Base-by-base conservation (phyloP, 2,888 invertebrate genomes). In the Drosophila ezoana region DNA sequence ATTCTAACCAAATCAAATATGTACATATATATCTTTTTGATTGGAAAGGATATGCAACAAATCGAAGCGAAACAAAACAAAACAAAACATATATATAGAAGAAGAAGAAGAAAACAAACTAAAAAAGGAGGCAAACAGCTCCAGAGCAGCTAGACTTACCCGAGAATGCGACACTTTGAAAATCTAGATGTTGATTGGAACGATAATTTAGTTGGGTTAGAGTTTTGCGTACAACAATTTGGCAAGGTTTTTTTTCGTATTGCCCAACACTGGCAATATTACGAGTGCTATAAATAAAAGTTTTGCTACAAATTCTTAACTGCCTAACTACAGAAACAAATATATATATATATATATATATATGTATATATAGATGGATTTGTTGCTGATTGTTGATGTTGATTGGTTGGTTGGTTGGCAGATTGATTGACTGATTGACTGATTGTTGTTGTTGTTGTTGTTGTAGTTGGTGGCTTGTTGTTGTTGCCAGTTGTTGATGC, bases 131-230 rank as follows among this genome's bases (percentile, higher is more conserved):
- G n/a, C 43, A 37, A 45, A 53, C 35, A 28, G 28, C 28, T 28
- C 2, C 8, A 18, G 35, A 58, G 64, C 67, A 52, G 62, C 40
- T 33, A 59, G 74, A 92, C 97, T 97, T 97, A 97, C 97, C 97
- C 94, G 97, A 97, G 95, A 97, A 97, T 93, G 97, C 97, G 96
- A 97, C 97, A 94, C 96, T 97, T 95, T 97, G 97, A 96, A 97
- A 97, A 97, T 97, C 97, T 97, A 95, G 86, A 92, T 90, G 90
- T 89, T 84, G 89, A 73, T 91, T 90, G 81, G 84, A 89, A 89
- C 89, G 91, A 91, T 90, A 92, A 91, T 91, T 90, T 90, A 90
- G 85, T 86, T 90, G 88, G 87, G 91, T 91, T 91, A 91, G 90
- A 90, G 90, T 90, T 84, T 90, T 91, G 74, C 89, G 89, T 89